phyloP scores from a whole-genome alignment of 1,140 invertebrate species.

The Anadara kagoshimensis region DNA sequence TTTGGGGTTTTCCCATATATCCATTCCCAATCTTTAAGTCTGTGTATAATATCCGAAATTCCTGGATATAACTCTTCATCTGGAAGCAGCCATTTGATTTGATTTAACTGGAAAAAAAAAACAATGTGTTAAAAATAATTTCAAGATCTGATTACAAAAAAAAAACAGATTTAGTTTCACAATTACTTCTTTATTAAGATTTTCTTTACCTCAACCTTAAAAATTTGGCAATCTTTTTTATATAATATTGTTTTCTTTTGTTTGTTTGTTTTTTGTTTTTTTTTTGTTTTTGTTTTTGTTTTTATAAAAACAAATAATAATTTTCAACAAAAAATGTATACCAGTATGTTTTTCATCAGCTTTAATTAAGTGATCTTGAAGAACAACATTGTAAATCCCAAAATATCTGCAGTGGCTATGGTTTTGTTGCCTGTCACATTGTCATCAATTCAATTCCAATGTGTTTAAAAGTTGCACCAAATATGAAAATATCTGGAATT shows the following conservation, averaged over 20 bases:
- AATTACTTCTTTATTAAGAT: not conserved
- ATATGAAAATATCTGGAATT: too few relatives aligned
- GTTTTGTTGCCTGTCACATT: too few relatives aligned
- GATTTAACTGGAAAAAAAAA: slow-evolving; percentile 23
- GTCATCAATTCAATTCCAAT: too few relatives aligned
- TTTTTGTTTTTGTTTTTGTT: not conserved
- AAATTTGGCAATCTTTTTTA: not conserved
- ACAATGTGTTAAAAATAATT: not conserved
- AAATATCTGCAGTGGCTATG: too few relatives aligned
- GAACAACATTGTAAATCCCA: too few relatives aligned
- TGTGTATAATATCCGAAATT: slow-evolving; percentile 79
- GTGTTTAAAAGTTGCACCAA: too few relatives aligned
- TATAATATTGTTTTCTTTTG: not conserved
- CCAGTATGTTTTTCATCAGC: too few relatives aligned
- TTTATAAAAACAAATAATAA: too few relatives aligned
- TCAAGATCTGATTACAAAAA: not conserved
- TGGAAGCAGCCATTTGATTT: slow-evolving; percentile 86
- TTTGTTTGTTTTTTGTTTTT: not conserved
- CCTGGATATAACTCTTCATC: slow-evolving; percentile 89
- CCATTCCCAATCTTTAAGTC: slow-evolving; percentile 90
- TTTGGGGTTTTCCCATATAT: slow-evolving; percentile 90
- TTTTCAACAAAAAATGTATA: too few relatives aligned
- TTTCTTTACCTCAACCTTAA: not conserved
- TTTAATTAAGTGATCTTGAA: too few relatives aligned
- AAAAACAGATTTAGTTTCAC: not conserved